Evolutionary conservation across 2,797 vertebrate genomes (phyloP), one percentile per base, ranked within the genome.

Genomic region (Hafferia zeledoni): DNA sequence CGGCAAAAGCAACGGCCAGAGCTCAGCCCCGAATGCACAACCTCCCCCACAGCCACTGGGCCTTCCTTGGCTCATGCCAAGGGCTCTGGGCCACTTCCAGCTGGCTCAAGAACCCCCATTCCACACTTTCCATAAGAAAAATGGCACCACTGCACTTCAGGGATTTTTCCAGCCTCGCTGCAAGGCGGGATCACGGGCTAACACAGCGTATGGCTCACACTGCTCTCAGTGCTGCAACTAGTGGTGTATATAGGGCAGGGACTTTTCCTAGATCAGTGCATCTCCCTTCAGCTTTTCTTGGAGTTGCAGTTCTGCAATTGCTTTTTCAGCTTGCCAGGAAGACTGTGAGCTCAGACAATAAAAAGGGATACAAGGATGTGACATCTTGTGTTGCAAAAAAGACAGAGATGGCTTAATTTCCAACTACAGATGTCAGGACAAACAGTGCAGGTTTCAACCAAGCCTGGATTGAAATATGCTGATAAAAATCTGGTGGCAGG

Each of bases 401-500:
- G 93, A 87, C 71, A 93, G 69, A 92, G 89, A 93, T 81, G 93
- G 87, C 92, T 96, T 91, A 74, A 94, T 95, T 93, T 97, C 71
- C 82, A 93, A 50, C 82, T 89, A 82, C 74, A 92, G 63, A 76
- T 94, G 90, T 94, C 94, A 92, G 78, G 75, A 91, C 78, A 92
- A 92, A 93, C 49, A 63, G 82, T 59, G 55, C 55, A 89, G 71
- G 79, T 57, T 96, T 82, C 89, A 90, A 87, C 43, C 23, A 85
- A 87, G 69, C 69, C 89, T 72, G 82, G 71, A 87, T 28, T 96
- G 89, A 94, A 92, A 93, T 75, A 89, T 78, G 75, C 84, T 93
- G 82, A 94, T 81, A 93, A 89, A 96, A 96, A 96, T 96, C 93
- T 95, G 95, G 83, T 90, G 80, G 93, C 75, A 90, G 33, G 24